Evolutionary conservation across 2,888 invertebrate genomes (phyloP).

Genomic region (Dicranocentrus wangi): DNA sequence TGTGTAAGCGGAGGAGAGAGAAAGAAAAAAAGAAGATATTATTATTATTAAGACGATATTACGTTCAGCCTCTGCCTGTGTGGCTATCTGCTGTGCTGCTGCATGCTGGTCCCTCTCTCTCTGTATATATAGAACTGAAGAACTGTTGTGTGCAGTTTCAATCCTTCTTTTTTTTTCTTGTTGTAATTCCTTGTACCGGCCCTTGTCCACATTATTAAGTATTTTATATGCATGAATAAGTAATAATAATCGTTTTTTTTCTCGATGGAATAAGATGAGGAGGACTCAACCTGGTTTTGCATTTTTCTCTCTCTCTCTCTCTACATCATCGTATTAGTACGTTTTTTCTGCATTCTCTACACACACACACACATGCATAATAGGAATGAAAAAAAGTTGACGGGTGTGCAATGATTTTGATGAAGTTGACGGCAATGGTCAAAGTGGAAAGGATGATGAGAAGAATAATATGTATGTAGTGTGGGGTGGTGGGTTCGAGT

Average conservation of each 20-base stretch:
- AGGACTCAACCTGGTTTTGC: constrained; percentile 23
- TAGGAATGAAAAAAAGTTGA: neutral
- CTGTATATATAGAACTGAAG: no score
- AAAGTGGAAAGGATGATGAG: constrained; percentile 13
- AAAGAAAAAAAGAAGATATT: no score
- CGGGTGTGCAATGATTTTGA: constrained; percentile 26
- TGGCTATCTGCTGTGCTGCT: no score
- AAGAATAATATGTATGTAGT: no score
- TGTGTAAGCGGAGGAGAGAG: no score
- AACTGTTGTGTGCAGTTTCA: no score
- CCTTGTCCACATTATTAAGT: constrained; percentile 11
- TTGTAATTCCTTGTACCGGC: neutral
- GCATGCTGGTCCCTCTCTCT: no score
- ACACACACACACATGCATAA: neutral
- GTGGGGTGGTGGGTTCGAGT: no score
- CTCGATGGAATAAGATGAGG: neutral
- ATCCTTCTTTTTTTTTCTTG: no score
- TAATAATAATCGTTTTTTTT: constrained; percentile 8
- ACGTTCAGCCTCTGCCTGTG: no score
- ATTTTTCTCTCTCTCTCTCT: constrained; percentile 2
- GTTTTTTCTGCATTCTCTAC: neutral
- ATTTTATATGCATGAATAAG: constrained; percentile 32
- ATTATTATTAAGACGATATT: no score
- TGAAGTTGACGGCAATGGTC: constrained; percentile 25
- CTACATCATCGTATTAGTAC: neutral